These are phyloP conservation scores for Venustoraphidia nigricollis DNA, from an alignment of 2,888 invertebrate genomes.

Conservation along the genomic window DNA sequence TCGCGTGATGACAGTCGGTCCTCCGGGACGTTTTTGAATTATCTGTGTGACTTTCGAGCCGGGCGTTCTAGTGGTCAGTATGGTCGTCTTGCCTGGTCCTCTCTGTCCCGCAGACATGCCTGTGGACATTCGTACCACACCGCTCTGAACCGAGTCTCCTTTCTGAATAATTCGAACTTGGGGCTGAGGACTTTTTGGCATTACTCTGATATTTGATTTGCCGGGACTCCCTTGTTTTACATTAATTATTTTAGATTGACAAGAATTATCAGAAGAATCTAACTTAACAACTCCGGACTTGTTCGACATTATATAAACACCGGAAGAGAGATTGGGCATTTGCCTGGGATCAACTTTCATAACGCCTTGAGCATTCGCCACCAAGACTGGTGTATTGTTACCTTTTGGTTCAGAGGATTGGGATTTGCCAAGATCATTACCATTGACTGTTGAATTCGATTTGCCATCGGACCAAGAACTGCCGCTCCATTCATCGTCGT, in stretches of 20 bases:
- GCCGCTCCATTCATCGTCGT: constrained; percentile 15
- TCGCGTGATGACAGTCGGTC: constrained; percentile 11
- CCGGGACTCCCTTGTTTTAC: constrained; percentile 29
- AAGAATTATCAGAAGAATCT: constrained; percentile 40
- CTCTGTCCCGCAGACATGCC: constrained; percentile 7
- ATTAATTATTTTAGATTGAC: constrained; percentile 20
- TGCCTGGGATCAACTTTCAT: constrained; percentile 61
- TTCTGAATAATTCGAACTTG: constrained; percentile 25
- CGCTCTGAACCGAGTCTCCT: constrained; percentile 22
- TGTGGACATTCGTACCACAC: constrained; percentile 23
- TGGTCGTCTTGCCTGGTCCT: constrained; percentile 27
- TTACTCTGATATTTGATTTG: constrained; percentile 12
- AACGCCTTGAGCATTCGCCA: constrained; percentile 46
- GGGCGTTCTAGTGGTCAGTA: constrained; percentile 33
- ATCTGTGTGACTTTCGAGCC: constrained; percentile 24
- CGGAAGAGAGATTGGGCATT: constrained; percentile 43
- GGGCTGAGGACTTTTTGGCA: constrained; percentile 16
- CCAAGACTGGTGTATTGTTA: constrained; percentile 22
- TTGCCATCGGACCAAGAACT: neutral
- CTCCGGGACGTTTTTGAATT: constrained; percentile 13
- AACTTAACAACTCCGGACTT: constrained; percentile 60
- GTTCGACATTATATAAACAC: constrained; percentile 63
- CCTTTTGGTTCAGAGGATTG: constrained; percentile 25
- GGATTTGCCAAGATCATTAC: constrained; percentile 37
- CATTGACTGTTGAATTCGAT: constrained; percentile 19